Base-by-base conservation (phyloP, 2,113 vertebrate genomes). In the Aphyosemion australe region DNA sequence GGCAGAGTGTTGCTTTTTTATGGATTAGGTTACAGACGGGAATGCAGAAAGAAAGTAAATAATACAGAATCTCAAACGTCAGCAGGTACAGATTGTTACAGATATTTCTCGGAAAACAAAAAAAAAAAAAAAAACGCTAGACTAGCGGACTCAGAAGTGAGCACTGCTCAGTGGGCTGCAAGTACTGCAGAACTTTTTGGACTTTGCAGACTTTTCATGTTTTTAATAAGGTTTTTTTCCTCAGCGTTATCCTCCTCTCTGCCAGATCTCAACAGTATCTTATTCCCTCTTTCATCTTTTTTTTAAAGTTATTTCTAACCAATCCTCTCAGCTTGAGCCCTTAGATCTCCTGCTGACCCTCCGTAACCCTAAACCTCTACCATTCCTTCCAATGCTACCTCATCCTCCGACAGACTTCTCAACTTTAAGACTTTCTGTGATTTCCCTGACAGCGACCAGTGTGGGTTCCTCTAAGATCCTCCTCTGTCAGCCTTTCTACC, bases 401-500 rank as follows among this genome's bases (percentile, higher is more conserved):
- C 48, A 58, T 16, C 31, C 12, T 47, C 32, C 13, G 49, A 53
- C 21, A 75, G 73, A 2, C 64, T 69, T 68, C 55, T 60, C 1
- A 13, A 34, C 53, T 54, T 16, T 53, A 26, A 54, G 61, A 74
- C 69, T 67, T 74, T 74, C 60, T 76, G 65, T 48, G 19, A 63
- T 80, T 65, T 45, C 58, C 43, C 42, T 54, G 61, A 46, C 12
- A 15, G 50, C 9, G 37, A 74, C 52, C 83, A 61, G 83, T 76
- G 71, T 67, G 78, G 70, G 58, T 49, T 69, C 49, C 26, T 34
- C 2, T 6, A 7, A 64, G 79, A 26, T 50, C 42, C 61, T 68
- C 65, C 72, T 65, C 68, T 0, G 74, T 86, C 87, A 90, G 84
- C 63, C 75, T 85, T 89, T 88, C 84, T 68, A 63, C 52, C 55